Base-by-base conservation (phyloP, 2,797 vertebrate species). In the Chromis chromis region DNA sequence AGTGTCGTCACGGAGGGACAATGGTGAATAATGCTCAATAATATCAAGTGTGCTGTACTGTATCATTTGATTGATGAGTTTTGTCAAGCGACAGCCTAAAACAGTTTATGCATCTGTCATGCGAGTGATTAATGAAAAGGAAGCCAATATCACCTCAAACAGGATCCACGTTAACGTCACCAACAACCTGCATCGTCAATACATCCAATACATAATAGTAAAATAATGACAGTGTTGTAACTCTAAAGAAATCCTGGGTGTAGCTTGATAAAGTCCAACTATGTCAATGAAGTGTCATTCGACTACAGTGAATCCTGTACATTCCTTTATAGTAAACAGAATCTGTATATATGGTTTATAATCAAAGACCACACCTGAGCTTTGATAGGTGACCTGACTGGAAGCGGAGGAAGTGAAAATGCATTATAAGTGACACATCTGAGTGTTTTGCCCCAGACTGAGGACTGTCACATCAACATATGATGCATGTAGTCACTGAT, bases 381-480 rank as follows among this genome's bases (percentile, higher is more conserved):
- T 75, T 75, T 87, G 86, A 91, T 75, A 76, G 85, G 70, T 69
- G 78, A 69, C 76, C 59, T 46, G 66, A 77, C 71, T 12, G 42
- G 62, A 65, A 84, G 83, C 84, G 49, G 5, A 69, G 80, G 74
- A 81, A 69, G 44, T 54, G 31, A 62, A 76, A 83, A 82, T 70
- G 67, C 76, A 80, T 91, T 83, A 83, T 21, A 80, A 78, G 80
- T 83, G 78, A 87, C 88, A 84, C 55, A 71, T 78, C 76, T 50
- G 46, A 70, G 85, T 85, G 89, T 90, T 87, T 86, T 55, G 33
- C 70, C 28, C 52, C n/a, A 74, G 88, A 91, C 86, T 86, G 89
- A 92, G 82, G 70, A 82, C 90, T 92, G 90, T 90, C 92, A 92
- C 70, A 86, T 90, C 91, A 91, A 85, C 93, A 90, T 84, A 85